Base-by-base conservation (phyloP, 2,797 vertebrate genomes). In the Propithecus perrieri region DNA sequence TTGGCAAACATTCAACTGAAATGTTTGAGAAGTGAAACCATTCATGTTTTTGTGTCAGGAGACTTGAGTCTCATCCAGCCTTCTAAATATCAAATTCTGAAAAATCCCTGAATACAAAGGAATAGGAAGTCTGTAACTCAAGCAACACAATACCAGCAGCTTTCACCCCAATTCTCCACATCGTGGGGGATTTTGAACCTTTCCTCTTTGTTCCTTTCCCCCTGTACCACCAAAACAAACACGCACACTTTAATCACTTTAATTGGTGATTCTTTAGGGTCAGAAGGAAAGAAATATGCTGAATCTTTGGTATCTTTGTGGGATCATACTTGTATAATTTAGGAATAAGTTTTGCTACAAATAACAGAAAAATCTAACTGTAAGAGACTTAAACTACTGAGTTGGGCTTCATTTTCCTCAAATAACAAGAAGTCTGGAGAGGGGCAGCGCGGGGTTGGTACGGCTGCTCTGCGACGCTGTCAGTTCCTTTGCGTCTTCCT, bases 1-100 rank as follows among this genome's bases (percentile, higher is more conserved):
- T 97, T 92, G 90, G 96, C 97, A 98, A 98, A 98, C 97, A 98
- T 98, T 98, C 97, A 97, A 20, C 65, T 95, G 41, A 85, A 97
- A 97, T 96, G 57, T 89, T 97, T 97, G 93, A 97, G 94, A 97
- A 98, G 96, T 95, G 89, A 98, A 98, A 97, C 92, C 96, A 93
- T 97, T 98, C 80, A 97, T 98, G 97, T 95, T 98, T 98, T 92
- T 80, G 86, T 98, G 84, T 97, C 81, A 96, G 92, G 95, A 97
- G 94, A 96, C 33, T 96, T 96, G 84, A 97, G 65, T 96, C 85
- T 97, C 97, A 67, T 96, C 78, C 86, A 96, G 76, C 55, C 92
- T 95, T 98, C 22, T 14, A 95, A 97, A 90, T 90, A 97, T 48
- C 94, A 95, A 87, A 88, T 88, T 18, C 80, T 85, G 22, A 96